These are phyloP conservation scores for Falco concolor DNA, from an alignment of 2,797 vertebrate species.

Conservation along the genomic window DNA sequence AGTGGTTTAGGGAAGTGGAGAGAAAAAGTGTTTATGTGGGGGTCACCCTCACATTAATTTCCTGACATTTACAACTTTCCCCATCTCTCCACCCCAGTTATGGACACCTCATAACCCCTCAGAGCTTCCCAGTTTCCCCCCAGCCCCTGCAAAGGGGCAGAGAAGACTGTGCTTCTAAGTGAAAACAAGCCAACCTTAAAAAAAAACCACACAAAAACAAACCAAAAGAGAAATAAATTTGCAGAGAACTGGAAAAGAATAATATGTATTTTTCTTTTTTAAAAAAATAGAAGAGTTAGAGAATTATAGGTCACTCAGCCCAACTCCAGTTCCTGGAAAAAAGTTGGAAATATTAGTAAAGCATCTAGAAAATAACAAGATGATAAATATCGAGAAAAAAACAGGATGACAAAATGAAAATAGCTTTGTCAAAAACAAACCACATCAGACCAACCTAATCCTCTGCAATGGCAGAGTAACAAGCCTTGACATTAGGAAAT, in stretches of 20 bases:
- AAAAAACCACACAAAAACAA: background rate
- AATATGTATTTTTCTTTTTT: background rate
- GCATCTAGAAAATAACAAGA: background rate
- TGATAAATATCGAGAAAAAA: background rate
- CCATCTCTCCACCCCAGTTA: background rate
- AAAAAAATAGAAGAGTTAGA: background rate
- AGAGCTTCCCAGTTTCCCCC: background rate
- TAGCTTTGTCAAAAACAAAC: background rate
- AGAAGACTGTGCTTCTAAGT: background rate
- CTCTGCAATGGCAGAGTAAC: background rate
- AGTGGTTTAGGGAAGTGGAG: background rate
- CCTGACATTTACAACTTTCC: background rate
- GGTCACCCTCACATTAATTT: background rate
- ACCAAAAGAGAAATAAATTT: background rate
- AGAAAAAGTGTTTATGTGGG: background rate
- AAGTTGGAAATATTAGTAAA: background rate
- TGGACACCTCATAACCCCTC: rapidly evolving
- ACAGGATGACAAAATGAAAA: background rate
- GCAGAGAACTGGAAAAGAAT: background rate
- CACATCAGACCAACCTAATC: background rate
- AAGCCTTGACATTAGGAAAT: background rate
- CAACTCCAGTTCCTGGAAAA: background rate
- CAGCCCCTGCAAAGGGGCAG: background rate
- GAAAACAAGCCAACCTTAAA: background rate
- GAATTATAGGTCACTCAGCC: background rate